phyloP scores from a whole-genome alignment of 1,140 invertebrate genomes.

The Scaptomyza pallida region DNA sequence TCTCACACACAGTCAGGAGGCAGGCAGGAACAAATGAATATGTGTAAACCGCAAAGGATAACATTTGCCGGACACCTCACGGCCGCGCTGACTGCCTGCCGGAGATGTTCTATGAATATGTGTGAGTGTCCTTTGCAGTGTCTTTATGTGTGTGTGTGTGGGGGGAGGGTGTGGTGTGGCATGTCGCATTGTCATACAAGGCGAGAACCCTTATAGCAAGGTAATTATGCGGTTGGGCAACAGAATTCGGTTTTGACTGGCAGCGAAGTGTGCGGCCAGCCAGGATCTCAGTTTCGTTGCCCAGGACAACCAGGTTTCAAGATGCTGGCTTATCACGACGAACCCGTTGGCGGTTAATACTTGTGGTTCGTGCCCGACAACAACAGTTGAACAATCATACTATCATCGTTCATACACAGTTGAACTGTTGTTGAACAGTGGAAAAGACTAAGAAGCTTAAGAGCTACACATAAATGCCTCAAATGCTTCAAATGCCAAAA shows the following conservation, averaged over 20 bases:
- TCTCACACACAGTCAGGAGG: slow-evolving; percentile 2
- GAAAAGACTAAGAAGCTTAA: slow-evolving; percentile 44
- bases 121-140: slow-evolving; percentile 18
- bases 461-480: slow-evolving; percentile 12
- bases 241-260: slow-evolving; percentile 48
- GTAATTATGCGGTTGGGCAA: slow-evolving; percentile 69
- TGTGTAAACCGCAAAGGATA: slow-evolving; percentile 82
- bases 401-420: background rate
- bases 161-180: slow-evolving; percentile 47
- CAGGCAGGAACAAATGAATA: slow-evolving; percentile 43
- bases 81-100: slow-evolving; percentile 17
- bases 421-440: background rate
- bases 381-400: slow-evolving; percentile 7
- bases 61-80: slow-evolving; percentile 57
- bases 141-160: slow-evolving; percentile 43
- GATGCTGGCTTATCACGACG: slow-evolving; percentile 49
- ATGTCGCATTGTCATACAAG: slow-evolving; percentile 73
- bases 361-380: slow-evolving; percentile 26
- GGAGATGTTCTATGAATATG: slow-evolving; percentile 22
- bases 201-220: slow-evolving; percentile 41
- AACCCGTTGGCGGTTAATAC: slow-evolving; percentile 44
- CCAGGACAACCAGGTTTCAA: slow-evolving; percentile 2
- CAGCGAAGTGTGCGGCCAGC: slow-evolving; percentile 31
- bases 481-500: slow-evolving; percentile 10
- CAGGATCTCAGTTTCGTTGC: background rate